Evolutionary conservation across 2,797 vertebrate genomes (phyloP).

Genomic region (Myotis pilosus): DNA sequence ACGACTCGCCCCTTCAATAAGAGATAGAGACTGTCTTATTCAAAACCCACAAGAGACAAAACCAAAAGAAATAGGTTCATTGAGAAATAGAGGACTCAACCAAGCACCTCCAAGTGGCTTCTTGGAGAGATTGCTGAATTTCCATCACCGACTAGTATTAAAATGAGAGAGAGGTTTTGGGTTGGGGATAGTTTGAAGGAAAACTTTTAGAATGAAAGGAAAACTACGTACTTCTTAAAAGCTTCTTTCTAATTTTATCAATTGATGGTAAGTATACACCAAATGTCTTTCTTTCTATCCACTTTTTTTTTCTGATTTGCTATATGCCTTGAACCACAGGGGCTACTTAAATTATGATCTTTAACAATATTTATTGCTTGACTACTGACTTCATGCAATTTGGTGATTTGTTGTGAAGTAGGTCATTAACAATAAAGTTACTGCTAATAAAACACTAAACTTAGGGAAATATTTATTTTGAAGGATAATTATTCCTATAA

Average conservation of each 20-base stretch:
- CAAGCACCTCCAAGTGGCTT: neutral
- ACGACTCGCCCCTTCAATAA: no score
- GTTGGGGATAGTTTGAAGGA: neutral
- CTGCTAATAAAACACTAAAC: neutral
- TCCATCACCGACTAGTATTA: neutral
- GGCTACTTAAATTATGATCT: neutral
- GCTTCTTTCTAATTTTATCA: neutral
- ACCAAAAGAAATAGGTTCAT: neutral
- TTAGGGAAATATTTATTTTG: constrained; percentile 23
- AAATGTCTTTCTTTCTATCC: neutral
- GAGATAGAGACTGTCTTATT: neutral
- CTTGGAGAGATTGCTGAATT: neutral
- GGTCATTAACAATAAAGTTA: neutral
- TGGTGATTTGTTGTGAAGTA: neutral
- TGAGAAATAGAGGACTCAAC: neutral
- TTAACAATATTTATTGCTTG: neutral
- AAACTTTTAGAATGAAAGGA: constrained; percentile 12
- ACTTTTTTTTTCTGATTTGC: neutral
- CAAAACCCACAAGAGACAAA: neutral
- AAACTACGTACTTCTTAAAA: neutral
- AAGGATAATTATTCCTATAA: neutral
- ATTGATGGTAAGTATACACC: neutral
- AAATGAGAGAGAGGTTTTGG: neutral
- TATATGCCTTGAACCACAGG: neutral
- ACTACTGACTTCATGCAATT: neutral